These are phyloP conservation scores for Andrena flavipes DNA, from an alignment of 2,888 invertebrate genomes.

Conservation along the genomic window DNA sequence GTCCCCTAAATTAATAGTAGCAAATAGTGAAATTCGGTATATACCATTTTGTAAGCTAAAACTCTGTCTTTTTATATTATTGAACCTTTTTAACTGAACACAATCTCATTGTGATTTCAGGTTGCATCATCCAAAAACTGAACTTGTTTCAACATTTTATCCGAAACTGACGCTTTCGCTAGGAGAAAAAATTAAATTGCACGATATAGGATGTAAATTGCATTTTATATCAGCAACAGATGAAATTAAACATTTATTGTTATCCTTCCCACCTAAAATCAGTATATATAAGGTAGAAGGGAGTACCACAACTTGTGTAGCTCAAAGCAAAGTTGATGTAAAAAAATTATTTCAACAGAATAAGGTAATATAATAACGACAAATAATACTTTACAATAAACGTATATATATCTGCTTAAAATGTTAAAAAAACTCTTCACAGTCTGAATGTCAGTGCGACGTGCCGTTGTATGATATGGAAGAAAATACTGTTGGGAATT, in stretches of 20 bases:
- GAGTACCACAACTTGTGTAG: constrained; percentile 70
- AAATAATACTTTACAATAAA: constrained; percentile 2
- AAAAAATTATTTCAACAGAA: constrained; percentile 74
- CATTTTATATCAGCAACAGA: constrained; percentile 80
- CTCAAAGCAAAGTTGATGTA: constrained; percentile 75
- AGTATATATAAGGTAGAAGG: constrained; percentile 76
- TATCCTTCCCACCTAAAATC: constrained; percentile 80
- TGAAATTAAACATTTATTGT: constrained; percentile 79
- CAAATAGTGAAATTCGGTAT: constrained; percentile 81
- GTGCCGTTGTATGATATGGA: constrained; percentile 74
- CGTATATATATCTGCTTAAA: not conserved
- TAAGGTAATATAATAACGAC: constrained; percentile 69
- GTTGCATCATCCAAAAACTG: constrained; percentile 82
- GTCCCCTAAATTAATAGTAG: constrained; percentile 62
- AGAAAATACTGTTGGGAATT: constrained; percentile 73
- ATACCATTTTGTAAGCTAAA: constrained; percentile 5
- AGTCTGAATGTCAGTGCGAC: constrained; percentile 75
- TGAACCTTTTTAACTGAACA: not conserved
- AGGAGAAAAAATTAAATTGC: constrained; percentile 74
- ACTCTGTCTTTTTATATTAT: not conserved
- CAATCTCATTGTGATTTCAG: constrained; percentile 61
- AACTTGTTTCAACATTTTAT: constrained; percentile 75
- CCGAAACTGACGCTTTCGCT: constrained; percentile 69
- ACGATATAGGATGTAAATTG: constrained; percentile 80
- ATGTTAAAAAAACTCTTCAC: constrained; percentile 15